Evolutionary conservation across 2,797 vertebrate species (phyloP).

Genomic region (Poecilia velifera): DNA sequence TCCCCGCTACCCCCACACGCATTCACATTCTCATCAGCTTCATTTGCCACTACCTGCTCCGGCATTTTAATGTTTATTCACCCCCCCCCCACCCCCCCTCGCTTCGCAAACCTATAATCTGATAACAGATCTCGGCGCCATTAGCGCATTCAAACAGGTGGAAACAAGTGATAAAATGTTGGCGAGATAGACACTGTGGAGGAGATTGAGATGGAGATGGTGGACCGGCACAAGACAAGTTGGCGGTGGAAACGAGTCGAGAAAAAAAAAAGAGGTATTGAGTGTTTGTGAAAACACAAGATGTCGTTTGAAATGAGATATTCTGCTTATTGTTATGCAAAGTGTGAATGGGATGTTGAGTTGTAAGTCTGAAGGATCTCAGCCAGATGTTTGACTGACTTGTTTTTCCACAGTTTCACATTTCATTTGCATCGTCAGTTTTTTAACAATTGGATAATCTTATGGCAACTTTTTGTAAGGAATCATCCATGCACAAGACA

Average conservation of each 20-base stretch:
- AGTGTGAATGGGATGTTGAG: background rate
- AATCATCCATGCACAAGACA: background rate
- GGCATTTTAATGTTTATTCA: slow-evolving; percentile 68
- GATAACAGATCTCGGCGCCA: slow-evolving; percentile 56
- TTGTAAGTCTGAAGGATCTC: background rate
- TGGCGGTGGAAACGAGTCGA: background rate
- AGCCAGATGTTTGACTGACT: background rate
- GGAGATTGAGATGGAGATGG: slow-evolving; percentile 12
- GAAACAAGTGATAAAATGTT: slow-evolving; percentile 27
- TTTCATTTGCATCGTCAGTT: background rate
- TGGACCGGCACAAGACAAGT: background rate
- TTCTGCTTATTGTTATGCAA: background rate
- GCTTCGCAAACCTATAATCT: slow-evolving; percentile 57
- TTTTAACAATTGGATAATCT: background rate
- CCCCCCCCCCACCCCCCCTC: background rate
- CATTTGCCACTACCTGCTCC: slow-evolving; percentile 59
- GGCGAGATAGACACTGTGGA: slow-evolving; percentile 21
- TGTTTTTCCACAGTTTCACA: background rate
- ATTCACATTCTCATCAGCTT: slow-evolving; percentile 52
- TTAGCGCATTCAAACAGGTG: slow-evolving; percentile 61
- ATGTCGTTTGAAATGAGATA: background rate
- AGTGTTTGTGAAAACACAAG: background rate
- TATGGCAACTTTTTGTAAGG: background rate
- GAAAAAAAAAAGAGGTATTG: background rate
- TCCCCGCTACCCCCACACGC: slow-evolving; percentile 21